Evolutionary conservation across 1,140 invertebrate genomes (phyloP).

Genomic region (Euglossa dilemma): DNA sequence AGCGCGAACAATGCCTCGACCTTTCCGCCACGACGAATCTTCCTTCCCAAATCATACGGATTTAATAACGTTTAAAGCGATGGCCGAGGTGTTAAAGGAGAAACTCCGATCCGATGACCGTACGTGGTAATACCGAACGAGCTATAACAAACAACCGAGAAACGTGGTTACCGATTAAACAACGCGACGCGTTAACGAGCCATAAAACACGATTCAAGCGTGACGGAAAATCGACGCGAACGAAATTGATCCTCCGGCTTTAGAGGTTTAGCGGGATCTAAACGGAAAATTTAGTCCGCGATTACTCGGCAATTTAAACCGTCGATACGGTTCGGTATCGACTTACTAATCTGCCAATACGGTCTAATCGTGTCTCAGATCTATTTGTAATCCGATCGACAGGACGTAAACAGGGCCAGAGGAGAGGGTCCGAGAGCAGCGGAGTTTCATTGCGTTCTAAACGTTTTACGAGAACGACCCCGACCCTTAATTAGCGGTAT

Average conservation of each 20-base stretch:
- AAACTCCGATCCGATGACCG: not conserved
- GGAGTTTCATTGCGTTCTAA: not conserved
- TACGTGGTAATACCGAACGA: too few species aligned
- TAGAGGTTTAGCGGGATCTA: too few species aligned
- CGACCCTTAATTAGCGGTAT: slow-evolving; percentile 39
- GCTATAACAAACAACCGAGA: not conserved
- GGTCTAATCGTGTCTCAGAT: not conserved
- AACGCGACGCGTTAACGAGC: not conserved
- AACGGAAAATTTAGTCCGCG: too few species aligned
- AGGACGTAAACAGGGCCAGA: not conserved
- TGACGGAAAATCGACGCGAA: too few species aligned
- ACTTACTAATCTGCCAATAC: not conserved
- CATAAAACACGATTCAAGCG: not conserved
- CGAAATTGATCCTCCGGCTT: too few species aligned
- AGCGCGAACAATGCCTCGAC: not conserved
- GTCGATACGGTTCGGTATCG: not conserved
- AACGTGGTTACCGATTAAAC: not conserved
- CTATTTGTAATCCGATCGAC: not conserved
- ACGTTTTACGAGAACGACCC: slow-evolving; percentile 2
- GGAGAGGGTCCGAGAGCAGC: not conserved
- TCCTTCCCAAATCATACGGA: too few species aligned
- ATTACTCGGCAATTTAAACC: not conserved
- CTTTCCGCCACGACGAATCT: not conserved
- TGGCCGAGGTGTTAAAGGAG: not conserved
- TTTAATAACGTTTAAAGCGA: not conserved